These are phyloP conservation scores for Pollachius pollachius DNA, from an alignment of 2,113 vertebrate species.

Conservation along the genomic window DNA sequence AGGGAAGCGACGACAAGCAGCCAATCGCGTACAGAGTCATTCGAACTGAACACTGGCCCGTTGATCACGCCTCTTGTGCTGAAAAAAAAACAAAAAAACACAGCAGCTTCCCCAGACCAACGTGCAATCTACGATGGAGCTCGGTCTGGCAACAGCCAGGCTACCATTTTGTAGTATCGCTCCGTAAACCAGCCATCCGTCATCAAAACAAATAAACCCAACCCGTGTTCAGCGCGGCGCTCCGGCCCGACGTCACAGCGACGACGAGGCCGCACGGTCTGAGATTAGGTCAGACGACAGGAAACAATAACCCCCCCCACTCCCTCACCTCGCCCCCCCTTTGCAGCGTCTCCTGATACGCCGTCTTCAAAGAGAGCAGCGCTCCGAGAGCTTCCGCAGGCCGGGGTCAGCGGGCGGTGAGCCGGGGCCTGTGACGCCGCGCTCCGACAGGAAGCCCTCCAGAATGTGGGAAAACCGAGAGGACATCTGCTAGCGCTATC, in stretches of 20 bases:
- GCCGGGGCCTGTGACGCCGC: conserved; percentile 69
- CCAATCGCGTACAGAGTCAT: too few species aligned
- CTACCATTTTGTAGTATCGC: too few species aligned
- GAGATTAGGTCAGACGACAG: conserved; percentile 70
- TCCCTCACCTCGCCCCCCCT: conserved; percentile 50
- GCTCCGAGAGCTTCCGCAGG: conserved; percentile 74
- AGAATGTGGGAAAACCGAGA: conserved; percentile 71
- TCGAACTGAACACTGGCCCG: too few species aligned
- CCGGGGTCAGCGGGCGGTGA: conserved; percentile 72
- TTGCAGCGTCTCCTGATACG: conserved; percentile 48
- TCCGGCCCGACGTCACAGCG: conserved; percentile 54
- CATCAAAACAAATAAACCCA: too few species aligned
- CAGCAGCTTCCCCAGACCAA: too few species aligned
- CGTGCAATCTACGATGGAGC: too few species aligned
- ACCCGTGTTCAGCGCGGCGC: conserved; percentile 17
- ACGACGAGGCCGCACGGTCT: conserved; percentile 52
- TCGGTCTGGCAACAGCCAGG: not conserved
- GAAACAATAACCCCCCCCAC: conserved; percentile 74
- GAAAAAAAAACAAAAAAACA: too few species aligned
- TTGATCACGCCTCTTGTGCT: too few species aligned
- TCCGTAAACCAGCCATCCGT: too few species aligned
- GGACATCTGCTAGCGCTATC: conserved; percentile 77
- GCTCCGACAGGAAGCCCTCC: conserved; percentile 70
- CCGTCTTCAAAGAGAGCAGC: conserved; percentile 75
- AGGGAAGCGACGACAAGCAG: too few species aligned